phyloP scores from a whole-genome alignment of 1,140 invertebrate genomes.

The Philaenus spumarius region DNA sequence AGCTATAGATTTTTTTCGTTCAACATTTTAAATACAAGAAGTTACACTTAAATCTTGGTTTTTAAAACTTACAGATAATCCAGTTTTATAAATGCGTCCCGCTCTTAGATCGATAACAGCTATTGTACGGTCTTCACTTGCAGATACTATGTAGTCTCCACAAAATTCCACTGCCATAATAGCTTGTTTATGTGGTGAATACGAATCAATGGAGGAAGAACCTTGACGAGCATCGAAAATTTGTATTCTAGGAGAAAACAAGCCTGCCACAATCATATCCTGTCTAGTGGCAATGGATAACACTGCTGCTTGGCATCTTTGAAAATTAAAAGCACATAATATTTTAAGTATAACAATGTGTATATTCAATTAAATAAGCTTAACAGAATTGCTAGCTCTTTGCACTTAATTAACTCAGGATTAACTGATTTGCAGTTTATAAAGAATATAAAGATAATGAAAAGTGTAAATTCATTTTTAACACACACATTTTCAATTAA shows the following conservation, averaged over 20 bases:
- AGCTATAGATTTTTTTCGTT: too few species aligned
- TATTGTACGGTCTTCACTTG: constrained; percentile 15
- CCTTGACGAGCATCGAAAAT: constrained; percentile 2
- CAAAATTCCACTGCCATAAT: background rate
- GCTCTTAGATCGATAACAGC: constrained; percentile 13
- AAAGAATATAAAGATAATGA: too few species aligned
- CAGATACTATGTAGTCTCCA: constrained; percentile 12
- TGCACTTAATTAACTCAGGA: too few species aligned
- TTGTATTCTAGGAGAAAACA: background rate
- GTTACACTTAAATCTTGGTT: too few species aligned
- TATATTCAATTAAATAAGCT: too few species aligned
- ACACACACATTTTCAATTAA: too few species aligned
- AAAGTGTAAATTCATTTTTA: too few species aligned
- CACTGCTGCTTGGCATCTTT: constrained; percentile 3
- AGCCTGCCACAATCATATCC: background rate
- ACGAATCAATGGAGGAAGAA: background rate
- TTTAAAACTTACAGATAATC: background rate
- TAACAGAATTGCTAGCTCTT: too few species aligned
- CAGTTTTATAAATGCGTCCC: background rate
- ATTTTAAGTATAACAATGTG: too few species aligned
- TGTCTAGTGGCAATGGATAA: background rate
- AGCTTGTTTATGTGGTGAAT: background rate
- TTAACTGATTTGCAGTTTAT: too few species aligned
- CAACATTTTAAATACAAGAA: too few species aligned
- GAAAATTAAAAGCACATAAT: too few species aligned